Conservation (phyloP, 2,797 vertebrate genomes). For the Scolopax rusticola region DNA sequence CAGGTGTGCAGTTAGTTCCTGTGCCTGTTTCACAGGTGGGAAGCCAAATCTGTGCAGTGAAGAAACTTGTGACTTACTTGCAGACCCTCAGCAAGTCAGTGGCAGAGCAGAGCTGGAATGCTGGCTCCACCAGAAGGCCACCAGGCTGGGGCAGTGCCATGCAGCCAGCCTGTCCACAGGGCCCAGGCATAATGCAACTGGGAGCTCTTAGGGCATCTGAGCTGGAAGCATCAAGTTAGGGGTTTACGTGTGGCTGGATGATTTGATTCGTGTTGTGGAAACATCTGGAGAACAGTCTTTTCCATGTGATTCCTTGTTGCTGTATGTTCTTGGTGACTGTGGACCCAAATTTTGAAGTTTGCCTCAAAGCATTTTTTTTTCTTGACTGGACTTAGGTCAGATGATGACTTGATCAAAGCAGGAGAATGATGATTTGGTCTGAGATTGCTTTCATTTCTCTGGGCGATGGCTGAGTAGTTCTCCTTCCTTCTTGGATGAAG, state of each 20-base stretch:
- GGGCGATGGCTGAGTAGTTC: not conserved
- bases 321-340: not conserved
- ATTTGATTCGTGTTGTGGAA: not conserved
- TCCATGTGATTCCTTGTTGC: not conserved
- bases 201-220: not conserved
- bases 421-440: not conserved
- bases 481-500: conserved; percentile 7
- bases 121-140: not conserved
- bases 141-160: not conserved
- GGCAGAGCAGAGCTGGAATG: not conserved
- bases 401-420: not conserved
- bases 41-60: not conserved
- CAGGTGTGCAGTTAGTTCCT: not conserved
- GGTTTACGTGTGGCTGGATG: not conserved
- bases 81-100: not conserved
- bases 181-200: not conserved
- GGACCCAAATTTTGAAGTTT: not conserved
- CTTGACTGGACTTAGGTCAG: not conserved
- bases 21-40: not conserved
- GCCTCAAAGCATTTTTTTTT: not conserved
- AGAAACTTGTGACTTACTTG: not conserved
- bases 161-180: not conserved
- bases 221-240: not conserved
- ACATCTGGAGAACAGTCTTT: not conserved
- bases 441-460: conserved; percentile 26